Percentiles rank a stretch among this genome's conserved stretches.
Evolutionary conservation across 2,888 invertebrate genomes (phyloP).

Genomic region (Melanostoma mellinum): DNA sequence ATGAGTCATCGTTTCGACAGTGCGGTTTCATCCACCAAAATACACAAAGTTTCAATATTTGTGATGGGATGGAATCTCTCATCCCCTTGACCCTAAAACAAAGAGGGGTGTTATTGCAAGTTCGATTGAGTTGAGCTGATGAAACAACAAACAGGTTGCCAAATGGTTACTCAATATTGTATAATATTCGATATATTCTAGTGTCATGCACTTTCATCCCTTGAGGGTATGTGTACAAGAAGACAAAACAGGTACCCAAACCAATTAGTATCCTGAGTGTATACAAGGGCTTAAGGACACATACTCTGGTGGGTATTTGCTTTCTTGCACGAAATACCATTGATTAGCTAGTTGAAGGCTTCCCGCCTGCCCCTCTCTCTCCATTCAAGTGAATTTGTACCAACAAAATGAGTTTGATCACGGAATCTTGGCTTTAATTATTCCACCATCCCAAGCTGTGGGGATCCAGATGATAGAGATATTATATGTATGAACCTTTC

Average conservation of each 20-base stretch:
- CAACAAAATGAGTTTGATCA: conserved; percentile 65
- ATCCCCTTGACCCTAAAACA: background rate
- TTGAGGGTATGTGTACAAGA: conserved; percentile 2
- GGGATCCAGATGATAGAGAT: conserved; percentile 47
- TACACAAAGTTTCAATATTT: conserved; percentile 7
- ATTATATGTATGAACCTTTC: conserved; percentile 22
- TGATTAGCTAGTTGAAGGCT: conserved; percentile 7
- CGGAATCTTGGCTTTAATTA: conserved; percentile 63
- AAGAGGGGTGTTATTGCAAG: conserved; percentile 38
- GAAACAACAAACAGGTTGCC: conserved; percentile 64
- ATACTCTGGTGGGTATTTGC: conserved; percentile 22
- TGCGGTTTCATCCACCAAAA: conserved; percentile 1
- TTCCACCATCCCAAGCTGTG: conserved; percentile 37
- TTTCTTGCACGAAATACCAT: conserved; percentile 39
- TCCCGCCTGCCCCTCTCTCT: background rate
- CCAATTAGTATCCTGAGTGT: conserved; percentile 45
- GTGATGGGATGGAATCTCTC: background rate
- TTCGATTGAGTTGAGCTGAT: conserved; percentile 43
- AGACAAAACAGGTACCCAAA: conserved; percentile 16
- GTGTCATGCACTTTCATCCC: conserved; percentile 56
- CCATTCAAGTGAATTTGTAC: background rate
- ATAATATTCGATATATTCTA: conserved; percentile 24
- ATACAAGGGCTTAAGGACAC: conserved; percentile 33
- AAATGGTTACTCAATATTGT: conserved; percentile 37
- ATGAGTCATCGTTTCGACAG: conserved; percentile 20